These are phyloP conservation scores for Grus americana DNA, from an alignment of 2,113 vertebrate genomes.

Conservation along the genomic window DNA sequence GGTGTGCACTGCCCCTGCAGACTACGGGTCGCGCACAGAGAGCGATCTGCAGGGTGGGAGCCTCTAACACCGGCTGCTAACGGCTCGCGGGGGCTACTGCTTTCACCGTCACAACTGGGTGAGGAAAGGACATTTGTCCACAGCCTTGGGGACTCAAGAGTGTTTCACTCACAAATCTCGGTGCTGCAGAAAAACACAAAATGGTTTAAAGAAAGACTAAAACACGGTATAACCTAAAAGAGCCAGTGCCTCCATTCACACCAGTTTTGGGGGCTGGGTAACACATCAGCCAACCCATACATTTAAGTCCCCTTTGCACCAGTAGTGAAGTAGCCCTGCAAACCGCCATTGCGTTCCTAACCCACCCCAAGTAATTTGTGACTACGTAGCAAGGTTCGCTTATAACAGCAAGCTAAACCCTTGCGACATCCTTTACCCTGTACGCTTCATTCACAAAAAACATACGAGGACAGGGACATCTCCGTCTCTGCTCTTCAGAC, in stretches of 20 bases:
- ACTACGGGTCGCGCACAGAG: accelerated
- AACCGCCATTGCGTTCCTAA: neutral
- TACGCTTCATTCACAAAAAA: neutral
- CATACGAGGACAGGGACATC: neutral
- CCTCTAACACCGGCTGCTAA: neutral
- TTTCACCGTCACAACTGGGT: neutral
- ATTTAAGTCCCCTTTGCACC: neutral
- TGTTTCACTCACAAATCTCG: neutral
- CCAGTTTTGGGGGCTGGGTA: neutral
- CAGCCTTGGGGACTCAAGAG: neutral
- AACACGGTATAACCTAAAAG: neutral
- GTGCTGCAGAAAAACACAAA: neutral
- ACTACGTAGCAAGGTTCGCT: neutral
- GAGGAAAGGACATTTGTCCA: neutral
- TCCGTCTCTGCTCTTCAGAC: neutral
- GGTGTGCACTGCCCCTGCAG: neutral
- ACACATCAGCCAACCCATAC: neutral
- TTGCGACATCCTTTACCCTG: neutral
- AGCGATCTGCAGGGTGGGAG: no score
- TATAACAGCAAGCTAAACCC: neutral
- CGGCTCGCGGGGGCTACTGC: accelerated
- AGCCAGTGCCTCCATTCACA: neutral
- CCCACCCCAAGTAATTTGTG: neutral
- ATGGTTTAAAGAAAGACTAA: neutral
- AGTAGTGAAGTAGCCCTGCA: neutral